These are phyloP conservation scores for Blastomussa wellsi DNA, from an alignment of 92 coral and sea anemone species.

Conservation along the genomic window DNA sequence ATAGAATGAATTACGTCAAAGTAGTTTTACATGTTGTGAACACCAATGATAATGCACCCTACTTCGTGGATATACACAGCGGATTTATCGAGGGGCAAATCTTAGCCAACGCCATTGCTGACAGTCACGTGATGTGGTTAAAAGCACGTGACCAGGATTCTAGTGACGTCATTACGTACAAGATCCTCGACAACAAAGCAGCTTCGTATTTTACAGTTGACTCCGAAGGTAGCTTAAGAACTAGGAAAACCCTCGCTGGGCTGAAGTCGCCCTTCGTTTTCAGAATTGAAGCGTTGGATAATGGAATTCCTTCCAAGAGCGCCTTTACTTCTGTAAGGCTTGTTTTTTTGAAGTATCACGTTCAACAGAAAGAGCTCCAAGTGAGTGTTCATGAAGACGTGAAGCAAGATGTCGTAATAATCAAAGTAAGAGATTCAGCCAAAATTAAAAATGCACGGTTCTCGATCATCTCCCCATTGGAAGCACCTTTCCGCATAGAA, in stretches of 20 bases:
- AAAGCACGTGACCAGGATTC: slow-evolving; percentile 72
- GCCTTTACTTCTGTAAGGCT: slow-evolving; percentile 67
- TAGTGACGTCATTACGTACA: slow-evolving; percentile 64
- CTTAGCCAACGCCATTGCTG: slow-evolving; percentile 56
- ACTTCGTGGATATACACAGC: slow-evolving; percentile 45
- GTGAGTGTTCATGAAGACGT: slow-evolving; percentile 64
- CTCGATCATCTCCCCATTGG: slow-evolving; percentile 75
- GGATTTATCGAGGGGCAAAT: slow-evolving; percentile 72
- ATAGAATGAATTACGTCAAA: slow-evolving; percentile 69
- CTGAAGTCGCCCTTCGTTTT: slow-evolving; percentile 64
- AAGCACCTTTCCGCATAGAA: slow-evolving; percentile 65
- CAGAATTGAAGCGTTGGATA: slow-evolving; percentile 75
- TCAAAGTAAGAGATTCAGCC: slow-evolving; percentile 53
- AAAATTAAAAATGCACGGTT: slow-evolving; percentile 55
- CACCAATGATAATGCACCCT: slow-evolving; percentile 84
- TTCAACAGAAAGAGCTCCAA: slow-evolving; percentile 62
- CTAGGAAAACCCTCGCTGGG: slow-evolving; percentile 42
- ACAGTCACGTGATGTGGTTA: slow-evolving; percentile 67
- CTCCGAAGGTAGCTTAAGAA: slow-evolving; percentile 60
- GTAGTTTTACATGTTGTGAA: slow-evolving; percentile 70
- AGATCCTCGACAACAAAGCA: slow-evolving; percentile 58
- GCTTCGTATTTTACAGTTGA: slow-evolving; percentile 63
- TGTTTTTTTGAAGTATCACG: slow-evolving; percentile 77
- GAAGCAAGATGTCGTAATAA: slow-evolving; percentile 45
- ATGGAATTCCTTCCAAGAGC: slow-evolving; percentile 65